phyloP scores from a whole-genome alignment of 2,113 vertebrate genomes.

The Tamias sibiricus region DNA sequence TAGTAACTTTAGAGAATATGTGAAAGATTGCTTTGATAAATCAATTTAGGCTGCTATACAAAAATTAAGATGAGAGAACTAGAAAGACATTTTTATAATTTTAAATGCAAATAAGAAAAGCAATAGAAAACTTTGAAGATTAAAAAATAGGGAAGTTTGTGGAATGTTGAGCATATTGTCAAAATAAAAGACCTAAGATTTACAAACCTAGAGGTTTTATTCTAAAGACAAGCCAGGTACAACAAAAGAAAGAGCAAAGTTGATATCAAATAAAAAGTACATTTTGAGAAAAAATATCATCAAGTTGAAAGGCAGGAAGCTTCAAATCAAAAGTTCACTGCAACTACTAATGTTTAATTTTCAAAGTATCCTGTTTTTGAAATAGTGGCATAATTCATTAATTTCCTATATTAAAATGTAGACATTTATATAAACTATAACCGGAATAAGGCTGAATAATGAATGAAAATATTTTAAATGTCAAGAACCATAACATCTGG shows the following conservation, averaged over 20 bases:
- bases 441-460: neutral
- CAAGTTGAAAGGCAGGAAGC: neutral
- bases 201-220: neutral
- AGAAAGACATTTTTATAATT: neutral
- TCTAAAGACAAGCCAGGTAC: neutral
- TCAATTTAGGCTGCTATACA: neutral
- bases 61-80: neutral
- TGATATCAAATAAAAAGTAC: neutral
- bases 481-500: neutral
- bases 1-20: neutral
- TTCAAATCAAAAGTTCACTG: neutral
- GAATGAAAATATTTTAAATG: neutral
- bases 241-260: neutral
- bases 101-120: neutral
- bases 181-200: neutral
- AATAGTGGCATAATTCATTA: neutral
- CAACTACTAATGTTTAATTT: neutral
- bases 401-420: neutral
- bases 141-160: neutral
- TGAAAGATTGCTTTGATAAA: neutral
- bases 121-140: neutral
- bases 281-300: neutral
- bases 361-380: neutral
- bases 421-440: neutral
- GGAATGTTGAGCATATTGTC: neutral